Base-by-base conservation (phyloP, 2,888 invertebrate species). In the Scaptomyza polygonia region DNA sequence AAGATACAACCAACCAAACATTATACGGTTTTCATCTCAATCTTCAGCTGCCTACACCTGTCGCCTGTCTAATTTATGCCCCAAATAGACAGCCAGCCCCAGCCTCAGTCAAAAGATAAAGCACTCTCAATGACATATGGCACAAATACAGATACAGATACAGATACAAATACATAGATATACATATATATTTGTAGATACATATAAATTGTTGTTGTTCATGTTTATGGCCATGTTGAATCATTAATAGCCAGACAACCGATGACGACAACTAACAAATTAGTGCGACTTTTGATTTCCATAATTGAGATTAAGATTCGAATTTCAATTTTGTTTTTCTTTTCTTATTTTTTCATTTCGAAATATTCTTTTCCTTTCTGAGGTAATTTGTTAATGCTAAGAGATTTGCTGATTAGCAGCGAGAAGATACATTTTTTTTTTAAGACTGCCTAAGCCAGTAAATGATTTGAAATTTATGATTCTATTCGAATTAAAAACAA, bases 31-130 rank as follows among this genome's bases (percentile, higher is more conserved):
- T 40, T 47, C 69, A 69, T 51, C 64, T 75, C 72, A 72, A 75
- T 69, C 67, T 66, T 67, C 71, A 87, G 83, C 73, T 83, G 85
- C 79, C 79, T 72, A 74, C 87, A 83, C 87, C 86, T 83, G 86
- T 77, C 87, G 82, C 45, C 61, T 43, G 74, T 42, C 75, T 87
- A 79, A 82, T 86, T 86, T 82, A 82, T 82, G 79, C 74, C 65
- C 53, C 16, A 9, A 14, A 14, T 2, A 36, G 2, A n/a, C 11
- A 12, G 53, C 45, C 73, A 48, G 40, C n/a, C 40, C n/a, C n/a
- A n/a, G n/a, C n/a, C n/a, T n/a, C 65, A 36, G 42, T 71, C 40
- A 58, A 70, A 62, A 54, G 68, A 45, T 53, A 73, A 69, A 62
- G 59, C 73, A 56, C 32, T 58, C 32, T 34, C 58, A 59, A 62